phyloP scores from a whole-genome alignment of 1,140 invertebrate species.

The Macrotrachela quadricornifera region DNA sequence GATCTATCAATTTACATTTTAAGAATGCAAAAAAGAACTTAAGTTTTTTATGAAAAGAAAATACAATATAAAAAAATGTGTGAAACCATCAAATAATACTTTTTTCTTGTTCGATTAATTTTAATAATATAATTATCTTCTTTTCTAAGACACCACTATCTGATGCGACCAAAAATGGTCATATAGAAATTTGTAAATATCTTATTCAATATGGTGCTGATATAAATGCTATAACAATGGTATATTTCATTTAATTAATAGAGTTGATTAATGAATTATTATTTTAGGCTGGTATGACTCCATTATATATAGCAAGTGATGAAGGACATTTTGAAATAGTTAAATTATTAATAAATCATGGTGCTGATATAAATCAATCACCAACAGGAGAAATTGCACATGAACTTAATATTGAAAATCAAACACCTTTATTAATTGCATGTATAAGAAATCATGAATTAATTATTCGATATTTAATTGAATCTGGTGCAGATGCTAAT shows the following conservation, averaged over 20 bases:
- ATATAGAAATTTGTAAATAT: slow-evolving; percentile 5
- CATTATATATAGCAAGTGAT: slow-evolving; percentile 61
- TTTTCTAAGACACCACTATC: slow-evolving; percentile 9
- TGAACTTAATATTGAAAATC: no score
- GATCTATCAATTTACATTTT: no score
- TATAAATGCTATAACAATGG: slow-evolving; percentile 1
- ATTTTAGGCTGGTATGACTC: slow-evolving; percentile 34
- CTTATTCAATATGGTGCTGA: slow-evolving; percentile 6
- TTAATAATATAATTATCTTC: no score
- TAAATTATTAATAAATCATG: no score
- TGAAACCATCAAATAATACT: no score
- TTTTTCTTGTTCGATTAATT: no score
- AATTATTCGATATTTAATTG: slow-evolving; percentile 3
- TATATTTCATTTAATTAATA: not conserved
- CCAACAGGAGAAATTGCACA: no score
- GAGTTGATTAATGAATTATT: no score
- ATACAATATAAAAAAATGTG: no score
- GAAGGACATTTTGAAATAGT: slow-evolving; percentile 59
- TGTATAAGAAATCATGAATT: slow-evolving; percentile 8
- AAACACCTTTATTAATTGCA: slow-evolving; percentile 6
- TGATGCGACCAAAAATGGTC: slow-evolving; percentile 8
- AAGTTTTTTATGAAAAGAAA: no score
- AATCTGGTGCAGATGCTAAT: slow-evolving; percentile 7
- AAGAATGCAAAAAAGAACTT: no score
- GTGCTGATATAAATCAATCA: no score